These are phyloP conservation scores for Melinopterus prodromus DNA, from an alignment of 2,888 invertebrate genomes.

Conservation along the genomic window DNA sequence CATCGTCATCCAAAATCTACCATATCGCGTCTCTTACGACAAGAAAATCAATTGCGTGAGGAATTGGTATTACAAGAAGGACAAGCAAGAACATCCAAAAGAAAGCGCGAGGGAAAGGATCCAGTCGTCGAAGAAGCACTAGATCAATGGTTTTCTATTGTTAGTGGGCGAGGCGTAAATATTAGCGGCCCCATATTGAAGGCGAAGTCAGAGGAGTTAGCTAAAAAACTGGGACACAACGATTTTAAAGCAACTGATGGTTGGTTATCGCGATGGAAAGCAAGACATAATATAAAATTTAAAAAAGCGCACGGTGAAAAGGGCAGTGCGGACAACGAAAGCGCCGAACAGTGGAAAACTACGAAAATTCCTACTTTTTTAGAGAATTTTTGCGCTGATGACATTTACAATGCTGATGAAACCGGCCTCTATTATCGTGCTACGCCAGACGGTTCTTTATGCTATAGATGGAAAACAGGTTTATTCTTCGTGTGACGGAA, in stretches of 20 bases:
- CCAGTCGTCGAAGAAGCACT: constrained; percentile 45
- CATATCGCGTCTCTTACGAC: constrained; percentile 39
- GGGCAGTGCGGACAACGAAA: constrained; percentile 31
- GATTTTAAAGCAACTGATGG: constrained; percentile 47
- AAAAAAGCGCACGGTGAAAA: constrained; percentile 40
- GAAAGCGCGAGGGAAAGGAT: constrained; percentile 44
- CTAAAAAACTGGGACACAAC: constrained; percentile 41
- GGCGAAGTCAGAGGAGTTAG: constrained; percentile 45
- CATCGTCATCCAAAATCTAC: constrained; percentile 40
- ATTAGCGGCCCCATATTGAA: constrained; percentile 43
- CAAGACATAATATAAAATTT: constrained; percentile 44
- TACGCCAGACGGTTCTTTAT: constrained; percentile 43
- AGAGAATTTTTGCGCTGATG: constrained; percentile 40
- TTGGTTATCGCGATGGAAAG: constrained; percentile 49
- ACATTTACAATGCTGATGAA: constrained; percentile 42
- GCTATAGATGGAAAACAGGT: no score
- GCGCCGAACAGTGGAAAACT: constrained; percentile 35
- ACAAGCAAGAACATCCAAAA: constrained; percentile 43
- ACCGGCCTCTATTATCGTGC: constrained; percentile 42
- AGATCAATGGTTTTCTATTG: constrained; percentile 28
- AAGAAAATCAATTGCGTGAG: constrained; percentile 39
- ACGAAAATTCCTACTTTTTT: constrained; percentile 38
- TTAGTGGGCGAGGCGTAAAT: constrained; percentile 38
- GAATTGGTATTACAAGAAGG: constrained; percentile 38
- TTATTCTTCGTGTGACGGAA: no score